Conservation (phyloP, 1,140 invertebrate genomes). For the Tetramorium simillimum region DNA sequence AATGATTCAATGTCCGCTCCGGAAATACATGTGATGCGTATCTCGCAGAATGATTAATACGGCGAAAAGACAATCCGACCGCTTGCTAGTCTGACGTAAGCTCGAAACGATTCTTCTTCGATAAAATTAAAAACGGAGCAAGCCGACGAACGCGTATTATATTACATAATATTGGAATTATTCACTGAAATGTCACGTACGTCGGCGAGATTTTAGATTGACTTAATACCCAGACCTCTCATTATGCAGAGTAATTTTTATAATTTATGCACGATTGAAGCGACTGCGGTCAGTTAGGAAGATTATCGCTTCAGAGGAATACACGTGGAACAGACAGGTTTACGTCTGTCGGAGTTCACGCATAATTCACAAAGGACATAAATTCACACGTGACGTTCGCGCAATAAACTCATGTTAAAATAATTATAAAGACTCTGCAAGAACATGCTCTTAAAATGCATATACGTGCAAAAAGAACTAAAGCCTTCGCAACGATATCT, state of each 20-base stretch:
- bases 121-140: constrained; percentile 30
- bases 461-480: background rate
- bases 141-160: background rate
- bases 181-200: background rate
- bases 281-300: constrained; percentile 1
- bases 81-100: constrained; percentile 42
- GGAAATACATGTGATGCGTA: constrained; percentile 48
- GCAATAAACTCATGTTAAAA: background rate
- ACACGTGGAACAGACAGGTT: constrained; percentile 15
- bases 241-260: constrained; percentile 18
- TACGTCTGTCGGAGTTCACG: constrained; percentile 9
- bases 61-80: constrained; percentile 17
- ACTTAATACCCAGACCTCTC: background rate
- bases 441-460: background rate
- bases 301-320: constrained; percentile 13
- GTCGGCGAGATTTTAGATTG: background rate
- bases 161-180: constrained; percentile 35
- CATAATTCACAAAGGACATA: constrained; percentile 18
- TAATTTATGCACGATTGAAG: constrained; percentile 34
- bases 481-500: background rate
- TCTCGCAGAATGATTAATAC: constrained; percentile 33
- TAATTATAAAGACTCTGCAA: background rate
- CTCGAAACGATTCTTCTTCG: constrained; percentile 5
- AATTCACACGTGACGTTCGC: constrained; percentile 6
- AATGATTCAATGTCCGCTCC: constrained; percentile 44